Base-by-base conservation (phyloP, 1,140 invertebrate species). In the Diorhabda carinulata region DNA sequence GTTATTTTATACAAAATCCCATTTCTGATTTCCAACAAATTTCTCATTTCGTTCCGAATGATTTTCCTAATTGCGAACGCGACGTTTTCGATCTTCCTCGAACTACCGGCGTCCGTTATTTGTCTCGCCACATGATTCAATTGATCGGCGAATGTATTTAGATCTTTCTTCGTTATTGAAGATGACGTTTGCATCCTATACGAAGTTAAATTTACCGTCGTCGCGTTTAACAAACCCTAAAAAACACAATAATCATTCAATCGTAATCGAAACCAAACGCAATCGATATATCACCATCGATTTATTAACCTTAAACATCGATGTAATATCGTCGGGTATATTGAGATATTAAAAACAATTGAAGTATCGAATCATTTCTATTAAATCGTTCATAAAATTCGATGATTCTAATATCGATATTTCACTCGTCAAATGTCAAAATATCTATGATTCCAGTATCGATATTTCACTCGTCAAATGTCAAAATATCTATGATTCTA, bases 1-100 rank as follows among this genome's bases (percentile, higher is more conserved):
- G 91, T 91, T 70, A 93, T 77, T 76, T 90, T 89, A 79, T 90
- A 92, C 0, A 92, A 84, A 58, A 93, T 82, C 60, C 89, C 86
- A 58, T 91, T 88, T 77, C 90, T 84, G 52, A 88, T 77, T 72
- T 88, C 86, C 80, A 90, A 89, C 64, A 93, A 78, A 10, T 88
- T 88, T 74, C 90, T 88, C 10, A 92, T 82, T 70, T 87, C 86
- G 9, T 82, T 84, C 3, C 82, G 77, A 63, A 89, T 83, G 7
- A 92, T 76, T 69, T 87, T 86, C 73, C 89, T 84, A 64, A 89
- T 88, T 69, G 86, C 84, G 60, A 85, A 81, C 2, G 86, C 86
- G 72, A 89, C 83, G 41, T 86, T 88, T 74, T 91, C 89, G 72
- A 93, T 81, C 78, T 87, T 80, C 72, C 87, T 82, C 3, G 89